Evolutionary conservation across 2,888 invertebrate genomes (phyloP).

Genomic region (Physocephala rufipes): DNA sequence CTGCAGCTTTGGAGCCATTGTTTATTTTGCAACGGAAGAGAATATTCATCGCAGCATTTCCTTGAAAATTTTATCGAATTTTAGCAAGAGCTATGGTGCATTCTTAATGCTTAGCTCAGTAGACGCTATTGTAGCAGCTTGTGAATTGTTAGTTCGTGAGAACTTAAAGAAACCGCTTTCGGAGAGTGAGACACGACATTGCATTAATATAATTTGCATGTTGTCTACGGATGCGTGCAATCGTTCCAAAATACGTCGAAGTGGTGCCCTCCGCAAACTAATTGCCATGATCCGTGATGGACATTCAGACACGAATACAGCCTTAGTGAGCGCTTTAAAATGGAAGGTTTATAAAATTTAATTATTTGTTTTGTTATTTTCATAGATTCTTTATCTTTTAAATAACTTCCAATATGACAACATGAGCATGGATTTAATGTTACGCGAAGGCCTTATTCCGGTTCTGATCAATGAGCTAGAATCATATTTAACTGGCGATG

Average conservation of each 20-base stretch:
- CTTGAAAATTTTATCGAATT: constrained; percentile 62
- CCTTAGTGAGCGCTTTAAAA: constrained; percentile 50
- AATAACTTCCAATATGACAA: constrained; percentile 67
- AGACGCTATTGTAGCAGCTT: constrained; percentile 62
- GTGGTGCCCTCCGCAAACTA: constrained; percentile 61
- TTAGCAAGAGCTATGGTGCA: constrained; percentile 58
- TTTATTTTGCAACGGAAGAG: constrained; percentile 58
- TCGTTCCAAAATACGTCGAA: constrained; percentile 63
- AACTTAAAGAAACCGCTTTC: constrained; percentile 55
- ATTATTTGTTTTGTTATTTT: neutral
- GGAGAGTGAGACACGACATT: constrained; percentile 59
- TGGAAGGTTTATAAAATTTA: constrained; percentile 1
- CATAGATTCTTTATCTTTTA: constrained; percentile 60
- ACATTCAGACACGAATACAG: constrained; percentile 57
- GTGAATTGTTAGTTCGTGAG: constrained; percentile 58
- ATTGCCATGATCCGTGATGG: constrained; percentile 60
- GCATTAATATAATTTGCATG: constrained; percentile 62
- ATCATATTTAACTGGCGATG: constrained; percentile 59
- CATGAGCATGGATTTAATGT: constrained; percentile 67
- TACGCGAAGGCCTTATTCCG: constrained; percentile 68
- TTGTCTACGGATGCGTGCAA: constrained; percentile 63
- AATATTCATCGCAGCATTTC: constrained; percentile 57
- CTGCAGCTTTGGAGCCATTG: constrained; percentile 58
- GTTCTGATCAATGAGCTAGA: constrained; percentile 67
- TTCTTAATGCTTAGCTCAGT: constrained; percentile 58